Evolutionary conservation across 2,797 vertebrate genomes (phyloP).

Genomic region (Phalloptychus januarius): DNA sequence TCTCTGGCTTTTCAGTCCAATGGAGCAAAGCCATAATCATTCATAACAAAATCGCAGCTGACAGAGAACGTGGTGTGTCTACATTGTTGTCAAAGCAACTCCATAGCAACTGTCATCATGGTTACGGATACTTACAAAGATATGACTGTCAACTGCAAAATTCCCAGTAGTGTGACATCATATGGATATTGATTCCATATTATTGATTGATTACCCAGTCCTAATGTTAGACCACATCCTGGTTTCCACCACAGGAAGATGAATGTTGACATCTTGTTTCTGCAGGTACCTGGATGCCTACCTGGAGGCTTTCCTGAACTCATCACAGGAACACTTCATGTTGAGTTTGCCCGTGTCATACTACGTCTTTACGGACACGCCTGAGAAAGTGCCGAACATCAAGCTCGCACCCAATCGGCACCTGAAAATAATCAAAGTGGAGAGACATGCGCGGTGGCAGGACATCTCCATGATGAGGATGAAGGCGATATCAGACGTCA

Average conservation of each 20-base stretch:
- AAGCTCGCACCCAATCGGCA: slow-evolving; percentile 34
- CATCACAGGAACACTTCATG: slow-evolving; percentile 66
- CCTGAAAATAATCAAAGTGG: slow-evolving; percentile 46
- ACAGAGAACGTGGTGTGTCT: too few species aligned
- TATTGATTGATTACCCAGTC: too few species aligned
- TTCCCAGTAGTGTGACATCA: too few species aligned
- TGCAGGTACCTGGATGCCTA: slow-evolving; percentile 67
- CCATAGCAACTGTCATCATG: too few species aligned
- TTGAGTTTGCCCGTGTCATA: slow-evolving; percentile 60
- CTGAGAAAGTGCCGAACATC: slow-evolving; percentile 47
- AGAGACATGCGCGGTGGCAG: slow-evolving; percentile 60
- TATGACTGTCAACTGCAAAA: too few species aligned
- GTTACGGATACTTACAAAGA: too few species aligned
- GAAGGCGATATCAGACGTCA: slow-evolving; percentile 72
- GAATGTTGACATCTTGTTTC: not conserved
- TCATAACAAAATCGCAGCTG: not conserved
- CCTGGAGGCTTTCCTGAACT: slow-evolving; percentile 55
- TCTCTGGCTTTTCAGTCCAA: not conserved
- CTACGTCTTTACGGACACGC: slow-evolving; percentile 61
- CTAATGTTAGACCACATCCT: not conserved
- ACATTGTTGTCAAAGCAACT: too few species aligned
- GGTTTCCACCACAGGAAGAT: not conserved
- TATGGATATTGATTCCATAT: too few species aligned
- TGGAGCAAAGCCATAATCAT: not conserved
- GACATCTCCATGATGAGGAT: slow-evolving; percentile 73